phyloP scores from a whole-genome alignment of 2,888 invertebrate genomes.

The Drosophila aldrichi region DNA sequence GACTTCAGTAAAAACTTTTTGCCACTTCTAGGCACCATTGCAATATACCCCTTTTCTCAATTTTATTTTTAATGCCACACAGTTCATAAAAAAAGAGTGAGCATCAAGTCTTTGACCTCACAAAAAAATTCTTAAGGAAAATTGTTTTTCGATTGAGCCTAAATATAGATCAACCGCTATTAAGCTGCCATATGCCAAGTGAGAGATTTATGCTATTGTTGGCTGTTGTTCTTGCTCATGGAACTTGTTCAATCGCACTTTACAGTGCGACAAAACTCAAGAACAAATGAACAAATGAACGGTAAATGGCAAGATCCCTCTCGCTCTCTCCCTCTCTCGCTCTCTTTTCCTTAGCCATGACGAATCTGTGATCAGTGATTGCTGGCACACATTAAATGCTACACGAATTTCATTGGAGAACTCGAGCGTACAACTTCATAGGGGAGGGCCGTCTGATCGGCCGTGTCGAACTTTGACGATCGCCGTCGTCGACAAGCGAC shows the following conservation, averaged over 20 bases:
- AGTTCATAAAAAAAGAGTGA: constrained; percentile 13
- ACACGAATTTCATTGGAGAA: constrained; percentile 68
- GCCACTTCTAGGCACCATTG: neutral
- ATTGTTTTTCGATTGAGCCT: constrained; percentile 27
- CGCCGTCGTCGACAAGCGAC: constrained; percentile 61
- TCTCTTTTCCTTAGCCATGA: constrained; percentile 19
- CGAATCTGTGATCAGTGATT: constrained; percentile 12
- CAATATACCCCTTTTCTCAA: neutral
- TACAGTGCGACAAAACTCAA: constrained; percentile 47
- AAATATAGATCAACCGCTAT: constrained; percentile 64
- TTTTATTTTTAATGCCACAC: neutral
- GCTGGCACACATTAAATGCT: constrained; percentile 47
- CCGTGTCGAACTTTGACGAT: constrained; percentile 67
- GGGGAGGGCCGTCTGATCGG: constrained; percentile 49
- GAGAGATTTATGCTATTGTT: constrained; percentile 32
- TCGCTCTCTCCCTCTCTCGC: neutral
- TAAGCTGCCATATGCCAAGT: constrained; percentile 33
- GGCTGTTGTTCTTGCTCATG: constrained; percentile 15
- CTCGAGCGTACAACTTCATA: constrained; percentile 52
- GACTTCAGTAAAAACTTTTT: no score
- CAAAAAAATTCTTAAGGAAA: constrained; percentile 4
- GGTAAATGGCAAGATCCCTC: constrained; percentile 28
- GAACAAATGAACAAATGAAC: constrained; percentile 23
- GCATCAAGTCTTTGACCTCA: constrained; percentile 55
- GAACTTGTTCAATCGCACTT: constrained; percentile 48